Evolutionary conservation across 2,113 vertebrate genomes (phyloP), one percentile per base, ranked within the genome.

Genomic region (Mobula birostris): DNA sequence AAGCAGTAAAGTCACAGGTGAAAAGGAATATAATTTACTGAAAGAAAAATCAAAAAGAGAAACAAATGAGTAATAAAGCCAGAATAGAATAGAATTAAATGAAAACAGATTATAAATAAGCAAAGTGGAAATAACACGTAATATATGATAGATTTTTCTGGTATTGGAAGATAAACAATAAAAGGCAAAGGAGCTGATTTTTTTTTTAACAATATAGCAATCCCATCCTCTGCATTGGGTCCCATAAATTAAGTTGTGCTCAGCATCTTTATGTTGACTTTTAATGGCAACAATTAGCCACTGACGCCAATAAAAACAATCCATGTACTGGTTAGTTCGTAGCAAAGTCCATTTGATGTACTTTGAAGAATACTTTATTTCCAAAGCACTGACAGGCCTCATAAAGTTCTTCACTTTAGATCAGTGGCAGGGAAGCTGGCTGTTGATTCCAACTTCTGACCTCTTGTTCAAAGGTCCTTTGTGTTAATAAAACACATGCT

Each of bases 231-330:
- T 19, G 66, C 88, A 92, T 92, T 92, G 72, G 48, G 40, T 93
- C 70, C 40, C 70, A 11, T 76, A 70, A 76, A 76, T 93, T 76
- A 56, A 70, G n/a, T 93, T 93, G 68, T 40, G 72, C 29, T 76
- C 91, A 93, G 91, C 36, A 93, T 76, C 91, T 74, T 93, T 93
- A 93, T 93, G 19, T 72, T 93, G 66, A 93, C 91, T 72, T 93
- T 93, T 93, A 74, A 76, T 72, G 68, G 91, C 72, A 93, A 74
- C 70, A 93, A 76, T 93, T 93, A 93, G 91, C 27, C 91, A 93
- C 40, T 56, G 24, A 27, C 56, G 91, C 91, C 91, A 93, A 76
- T 40, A 93, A 93, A 93, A 93, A 93, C 68, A 93, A 74, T 56
- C 8, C 24, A 1, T 6, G 32, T 74, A 32, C 90, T 68, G 58